Conservation (phyloP, 2,888 invertebrate species). For the Torymus aiolomorphi region DNA sequence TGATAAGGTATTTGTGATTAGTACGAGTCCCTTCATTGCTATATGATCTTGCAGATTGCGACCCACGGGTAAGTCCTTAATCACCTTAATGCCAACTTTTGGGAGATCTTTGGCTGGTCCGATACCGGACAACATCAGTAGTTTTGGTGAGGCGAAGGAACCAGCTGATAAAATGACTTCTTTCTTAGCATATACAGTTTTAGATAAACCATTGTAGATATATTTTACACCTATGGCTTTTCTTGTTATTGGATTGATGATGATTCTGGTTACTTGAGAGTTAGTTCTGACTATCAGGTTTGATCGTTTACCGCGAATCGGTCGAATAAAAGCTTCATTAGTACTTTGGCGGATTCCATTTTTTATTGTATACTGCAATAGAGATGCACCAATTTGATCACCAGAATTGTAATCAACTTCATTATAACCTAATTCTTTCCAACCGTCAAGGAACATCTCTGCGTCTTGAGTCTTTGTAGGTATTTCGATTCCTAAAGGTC, state of each 20-base stretch:
- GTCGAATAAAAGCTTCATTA: constrained; percentile 81
- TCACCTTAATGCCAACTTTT: constrained; percentile 78
- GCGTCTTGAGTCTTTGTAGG: too few relatives aligned
- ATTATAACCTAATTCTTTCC: too few relatives aligned
- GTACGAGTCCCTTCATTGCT: constrained; percentile 64
- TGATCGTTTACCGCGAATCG: constrained; percentile 77
- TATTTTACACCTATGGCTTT: constrained; percentile 72
- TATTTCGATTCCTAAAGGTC: too few relatives aligned
- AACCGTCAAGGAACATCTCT: too few relatives aligned
- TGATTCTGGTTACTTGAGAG: constrained; percentile 76
- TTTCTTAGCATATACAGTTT: constrained; percentile 79
- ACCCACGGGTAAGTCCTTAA: constrained; percentile 81
- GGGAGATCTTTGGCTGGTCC: constrained; percentile 79
- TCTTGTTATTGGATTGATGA: constrained; percentile 75
- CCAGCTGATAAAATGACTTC: constrained; percentile 91
- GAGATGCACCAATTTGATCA: too few relatives aligned
- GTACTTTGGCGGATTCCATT: constrained; percentile 79
- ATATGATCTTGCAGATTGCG: constrained; percentile 82
- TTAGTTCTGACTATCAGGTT: constrained; percentile 73
- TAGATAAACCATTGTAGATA: constrained; percentile 61
- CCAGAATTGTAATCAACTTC: too few relatives aligned
- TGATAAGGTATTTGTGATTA: constrained; percentile 64
- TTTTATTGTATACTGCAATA: too few relatives aligned
- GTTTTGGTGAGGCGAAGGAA: constrained; percentile 93
- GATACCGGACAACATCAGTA: constrained; percentile 89